A percentile compares a stretch with the other conserved stretches of the same genome.
Evolutionary conservation across 2,113 vertebrate species (phyloP).

Genomic region (Hiodon tergisus): DNA sequence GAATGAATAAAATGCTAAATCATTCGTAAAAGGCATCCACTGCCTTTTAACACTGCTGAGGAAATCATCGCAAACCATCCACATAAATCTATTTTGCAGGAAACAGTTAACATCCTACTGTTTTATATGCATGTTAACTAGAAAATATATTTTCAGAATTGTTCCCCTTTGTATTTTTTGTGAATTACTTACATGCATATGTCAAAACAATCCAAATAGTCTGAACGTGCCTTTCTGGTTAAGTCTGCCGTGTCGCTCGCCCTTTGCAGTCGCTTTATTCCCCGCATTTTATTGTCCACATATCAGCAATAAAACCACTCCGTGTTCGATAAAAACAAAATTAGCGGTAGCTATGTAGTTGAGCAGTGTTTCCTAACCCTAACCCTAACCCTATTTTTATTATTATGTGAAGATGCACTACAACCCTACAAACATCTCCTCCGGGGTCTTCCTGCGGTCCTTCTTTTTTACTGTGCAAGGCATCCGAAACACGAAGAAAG

Average conservation of each 20-base stretch:
- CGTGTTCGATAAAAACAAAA: neutral
- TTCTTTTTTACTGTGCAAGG: conserved; percentile 40
- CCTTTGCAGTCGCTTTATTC: neutral
- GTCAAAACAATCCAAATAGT: conserved; percentile 23
- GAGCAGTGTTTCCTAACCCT: no score
- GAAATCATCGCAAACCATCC: no score
- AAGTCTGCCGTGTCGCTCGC: neutral
- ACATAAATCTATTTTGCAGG: no score
- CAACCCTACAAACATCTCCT: conserved; percentile 7
- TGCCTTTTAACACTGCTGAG: no score
- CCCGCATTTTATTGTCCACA: conserved; percentile 3
- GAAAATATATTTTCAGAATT: no score
- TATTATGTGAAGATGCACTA: neutral
- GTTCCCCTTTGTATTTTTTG: neutral
- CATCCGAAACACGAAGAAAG: conserved; percentile 47
- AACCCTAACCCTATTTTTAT: no score
- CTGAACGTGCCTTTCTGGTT: conserved; percentile 7
- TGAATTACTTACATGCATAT: conserved; percentile 29
- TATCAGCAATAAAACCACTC: conserved; percentile 1
- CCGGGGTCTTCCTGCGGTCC: conserved; percentile 23
- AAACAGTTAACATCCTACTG: no score
- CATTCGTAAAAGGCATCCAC: no score
- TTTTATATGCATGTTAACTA: no score
- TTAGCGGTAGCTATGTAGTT: neutral
- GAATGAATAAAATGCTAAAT: no score